Evolutionary conservation across 2,797 vertebrate genomes (phyloP), one percentile per base, ranked within the genome.

Genomic region (Echiichthys vipera): DNA sequence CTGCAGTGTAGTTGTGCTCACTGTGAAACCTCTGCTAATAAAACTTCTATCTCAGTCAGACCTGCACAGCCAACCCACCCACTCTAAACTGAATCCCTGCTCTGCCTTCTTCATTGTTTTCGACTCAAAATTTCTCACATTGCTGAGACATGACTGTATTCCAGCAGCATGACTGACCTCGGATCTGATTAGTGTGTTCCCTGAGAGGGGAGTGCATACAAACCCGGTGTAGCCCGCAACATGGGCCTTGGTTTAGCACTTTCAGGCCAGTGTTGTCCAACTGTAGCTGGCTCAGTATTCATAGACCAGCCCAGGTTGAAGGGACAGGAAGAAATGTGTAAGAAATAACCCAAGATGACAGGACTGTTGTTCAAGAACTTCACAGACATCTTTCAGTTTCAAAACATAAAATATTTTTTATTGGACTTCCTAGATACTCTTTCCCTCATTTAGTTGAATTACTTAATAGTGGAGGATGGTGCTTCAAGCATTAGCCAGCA

Each of bases 81-180:
- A 8, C 27, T 57, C 55, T 55, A 46, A 64, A 39, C 47, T 75
- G 71, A 71, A 63, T 68, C 65, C 32, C 74, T 53, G 32, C 61
- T 66, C 49, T 64, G 32, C 75, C 47, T 78, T 84, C 71, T 78
- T 75, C 72, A 74, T 71, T 77, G 78, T 80, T 61, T 40, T 49
- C 59, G 45, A 70, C 65, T 77, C 63, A 77, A 58, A 74, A 66
- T 65, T 67, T 65, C 65, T 45, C 53, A 73, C 73, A 61, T 51
- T 74, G 89, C 86, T 89, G 83, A 87, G 42, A 91, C 83, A 86
- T 75, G 65, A 46, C 36, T 61, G 80, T 57, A 49, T 83, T 43
- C 79, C 61, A 77, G 75, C 78, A 80, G 71, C 15, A 4, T 78
- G 85, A 83, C 81, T 55, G 67, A 80, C 61, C 74, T 84, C 76